These are phyloP conservation scores for Trochalopteron elliotii DNA, from an alignment of 2,113 vertebrate species.

Conservation along the genomic window DNA sequence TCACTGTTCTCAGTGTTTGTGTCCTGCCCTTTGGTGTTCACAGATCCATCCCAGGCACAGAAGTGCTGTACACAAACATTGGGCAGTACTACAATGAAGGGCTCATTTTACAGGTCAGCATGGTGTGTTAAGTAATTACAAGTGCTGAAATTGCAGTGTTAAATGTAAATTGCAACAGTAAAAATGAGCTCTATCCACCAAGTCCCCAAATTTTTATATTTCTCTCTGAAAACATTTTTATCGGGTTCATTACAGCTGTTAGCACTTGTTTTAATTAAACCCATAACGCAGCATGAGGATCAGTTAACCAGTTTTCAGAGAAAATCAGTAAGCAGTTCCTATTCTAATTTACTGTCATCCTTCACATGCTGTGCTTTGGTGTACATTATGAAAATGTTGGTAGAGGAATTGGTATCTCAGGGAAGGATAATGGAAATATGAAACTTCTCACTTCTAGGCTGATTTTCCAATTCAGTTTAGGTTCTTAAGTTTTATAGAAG, in stretches of 20 bases:
- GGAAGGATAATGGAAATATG: neutral
- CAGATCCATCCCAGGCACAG: neutral
- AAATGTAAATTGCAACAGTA: neutral
- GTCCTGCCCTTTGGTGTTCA: neutral
- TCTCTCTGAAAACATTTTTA: neutral
- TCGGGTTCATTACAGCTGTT: neutral
- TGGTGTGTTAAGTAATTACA: neutral
- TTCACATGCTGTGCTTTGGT: neutral
- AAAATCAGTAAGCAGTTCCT: neutral
- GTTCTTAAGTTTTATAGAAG: neutral
- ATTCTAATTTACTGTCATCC: neutral
- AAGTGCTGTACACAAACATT: neutral
- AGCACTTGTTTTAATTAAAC: slow-evolving; percentile 41
- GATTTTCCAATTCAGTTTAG: neutral
- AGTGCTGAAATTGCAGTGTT: neutral
- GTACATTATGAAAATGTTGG: neutral
- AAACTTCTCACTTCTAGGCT: neutral
- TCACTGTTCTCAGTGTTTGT: neutral
- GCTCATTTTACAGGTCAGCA: neutral
- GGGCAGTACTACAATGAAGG: fast-evolving
- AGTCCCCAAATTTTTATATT: neutral
- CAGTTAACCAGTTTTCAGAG: slow-evolving; percentile 3
- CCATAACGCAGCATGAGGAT: neutral
- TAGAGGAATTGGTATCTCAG: neutral
- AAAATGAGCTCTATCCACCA: neutral